Base-by-base conservation (phyloP, 2,113 vertebrate species). In the Pelodiscus sinensis region DNA sequence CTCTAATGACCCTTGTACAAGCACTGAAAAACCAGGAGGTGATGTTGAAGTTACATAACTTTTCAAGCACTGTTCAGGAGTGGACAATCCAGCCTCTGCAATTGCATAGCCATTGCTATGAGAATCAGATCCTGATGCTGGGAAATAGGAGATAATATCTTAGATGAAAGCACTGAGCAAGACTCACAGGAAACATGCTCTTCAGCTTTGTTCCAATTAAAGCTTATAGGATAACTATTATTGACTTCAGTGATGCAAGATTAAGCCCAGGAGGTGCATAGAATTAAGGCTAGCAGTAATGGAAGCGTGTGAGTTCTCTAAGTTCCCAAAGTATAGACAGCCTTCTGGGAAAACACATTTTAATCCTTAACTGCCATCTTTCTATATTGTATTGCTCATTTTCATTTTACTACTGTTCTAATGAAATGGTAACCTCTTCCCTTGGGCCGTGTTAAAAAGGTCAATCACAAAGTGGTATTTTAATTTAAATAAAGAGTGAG, bases 391-490 rank as follows among this genome's bases (percentile, higher is more conserved):
- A 87, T 89, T 94, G 88, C 92, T 94, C 88, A 95, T 95, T 93
- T 95, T 18, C 94, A 93, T 93, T 96, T 95, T 85, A 89, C 19
- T 88, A 93, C 84, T 94, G 93, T 89, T 84, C 94, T 88, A 95
- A 93, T 95, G 92, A 96, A 95, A 94, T 95, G 95, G 93, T 96
- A 96, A 88, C 57, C 83, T 94, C 56, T 87, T 97, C 97, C 96
- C 96, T 92, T 89, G 96, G 96, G 96, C 96, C 97, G 78, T 94
- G 96, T 93, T 96, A 94, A 95, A 97, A 97, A 95, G 95, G 96
- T 97, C 96, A 97, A 89, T 82, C 57, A 87, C 94, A 84, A 92
- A 97, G 91, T 97, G 96, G 95, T 96, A 91, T 95, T 97, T 97
- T 96, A 97, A 96, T 97, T 96, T 97, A 92, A 95, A 97, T 95